phyloP scores from a whole-genome alignment of 2,113 vertebrate species.

The Zosterops japonicus region DNA sequence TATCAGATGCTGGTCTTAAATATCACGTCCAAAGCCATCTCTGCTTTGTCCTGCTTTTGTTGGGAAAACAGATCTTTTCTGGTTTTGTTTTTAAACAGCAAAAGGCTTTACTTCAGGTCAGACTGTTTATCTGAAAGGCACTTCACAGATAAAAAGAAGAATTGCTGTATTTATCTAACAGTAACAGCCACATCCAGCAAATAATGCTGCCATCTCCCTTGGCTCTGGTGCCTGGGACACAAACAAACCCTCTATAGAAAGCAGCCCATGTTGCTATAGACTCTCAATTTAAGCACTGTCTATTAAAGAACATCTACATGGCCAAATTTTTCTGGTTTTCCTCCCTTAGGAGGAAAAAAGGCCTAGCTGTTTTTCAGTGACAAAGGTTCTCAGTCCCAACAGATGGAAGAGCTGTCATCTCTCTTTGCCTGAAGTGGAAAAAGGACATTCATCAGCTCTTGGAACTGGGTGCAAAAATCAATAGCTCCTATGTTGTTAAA shows the following conservation, averaged over 20 bases:
- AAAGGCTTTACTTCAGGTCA: conserved; percentile 27
- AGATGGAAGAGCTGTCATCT: conserved; percentile 13
- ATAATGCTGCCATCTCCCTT: conserved; percentile 22
- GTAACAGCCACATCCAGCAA: conserved; percentile 41
- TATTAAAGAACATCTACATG: conserved; percentile 3
- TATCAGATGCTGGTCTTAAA: neutral
- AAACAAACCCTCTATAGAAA: conserved; percentile 25
- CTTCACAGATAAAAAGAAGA: conserved; percentile 58
- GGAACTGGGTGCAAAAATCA: neutral
- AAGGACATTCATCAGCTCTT: neutral
- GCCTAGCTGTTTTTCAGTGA: neutral
- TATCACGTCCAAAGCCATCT: neutral
- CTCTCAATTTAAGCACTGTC: neutral
- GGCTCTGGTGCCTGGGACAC: neutral
- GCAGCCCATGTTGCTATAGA: neutral
- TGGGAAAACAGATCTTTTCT: conserved; percentile 28
- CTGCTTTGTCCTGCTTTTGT: neutral
- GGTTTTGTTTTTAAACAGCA: neutral
- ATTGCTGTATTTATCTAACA: conserved; percentile 56
- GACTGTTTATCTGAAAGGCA: conserved; percentile 47
- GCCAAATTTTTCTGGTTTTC: neutral
- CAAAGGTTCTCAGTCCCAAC: neutral
- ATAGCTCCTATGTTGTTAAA: neutral
- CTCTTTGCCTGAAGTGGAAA: neutral
- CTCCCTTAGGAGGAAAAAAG: neutral